Evolutionary conservation across 2,888 invertebrate genomes (phyloP).

Genomic region (Eupithecia subfuscata): DNA sequence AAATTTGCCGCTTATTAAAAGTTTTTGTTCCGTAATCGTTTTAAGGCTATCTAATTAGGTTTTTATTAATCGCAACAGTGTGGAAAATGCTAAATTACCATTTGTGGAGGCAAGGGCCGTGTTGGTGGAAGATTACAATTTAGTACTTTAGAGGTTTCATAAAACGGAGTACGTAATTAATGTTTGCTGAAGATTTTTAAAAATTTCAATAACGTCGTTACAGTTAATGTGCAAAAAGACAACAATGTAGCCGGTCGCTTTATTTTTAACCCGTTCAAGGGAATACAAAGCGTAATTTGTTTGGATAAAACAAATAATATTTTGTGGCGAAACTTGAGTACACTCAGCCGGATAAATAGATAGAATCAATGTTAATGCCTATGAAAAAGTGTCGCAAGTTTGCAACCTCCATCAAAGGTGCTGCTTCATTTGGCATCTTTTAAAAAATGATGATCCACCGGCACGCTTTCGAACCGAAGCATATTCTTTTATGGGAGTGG

Average conservation of each 20-base stretch:
- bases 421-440: not conserved
- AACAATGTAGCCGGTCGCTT: not conserved
- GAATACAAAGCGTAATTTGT: not conserved
- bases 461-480: not conserved
- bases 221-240: conserved; percentile 8
- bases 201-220: conserved; percentile 23
- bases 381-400: not conserved
- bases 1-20: conserved; percentile 50
- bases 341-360: not conserved
- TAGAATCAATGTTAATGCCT: not conserved
- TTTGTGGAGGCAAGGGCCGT: not conserved
- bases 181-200: conserved; percentile 18
- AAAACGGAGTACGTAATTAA: conserved; percentile 21
- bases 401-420: not conserved
- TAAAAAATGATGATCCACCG: not conserved
- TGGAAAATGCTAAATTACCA: conserved; percentile 14
- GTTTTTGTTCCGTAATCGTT: conserved; percentile 46
- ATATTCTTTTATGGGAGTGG: not conserved
- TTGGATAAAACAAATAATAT: conserved; percentile 6
- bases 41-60: conserved; percentile 40
- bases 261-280: not conserved
- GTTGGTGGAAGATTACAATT: conserved; percentile 17
- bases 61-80: conserved; percentile 33
- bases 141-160: conserved; percentile 22
- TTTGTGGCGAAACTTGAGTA: not conserved